Evolutionary conservation across 2,888 invertebrate genomes (phyloP).

Genomic region (Aleiodes leptofemur): DNA sequence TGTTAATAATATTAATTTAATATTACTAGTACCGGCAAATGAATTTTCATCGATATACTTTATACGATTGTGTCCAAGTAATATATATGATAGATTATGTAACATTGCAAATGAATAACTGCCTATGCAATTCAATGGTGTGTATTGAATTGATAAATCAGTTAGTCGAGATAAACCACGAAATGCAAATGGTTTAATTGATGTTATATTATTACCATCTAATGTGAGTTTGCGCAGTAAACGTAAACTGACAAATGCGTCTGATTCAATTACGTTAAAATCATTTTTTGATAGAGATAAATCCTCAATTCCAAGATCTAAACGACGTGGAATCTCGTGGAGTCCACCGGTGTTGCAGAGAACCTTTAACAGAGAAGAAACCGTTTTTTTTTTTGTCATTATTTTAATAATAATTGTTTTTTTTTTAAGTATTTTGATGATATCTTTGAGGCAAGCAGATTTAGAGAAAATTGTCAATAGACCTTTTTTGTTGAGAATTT

Average conservation of each 20-base stretch:
- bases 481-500: too few relatives aligned
- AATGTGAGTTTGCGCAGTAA: slow-evolving; percentile 88
- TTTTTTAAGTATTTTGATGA: too few relatives aligned
- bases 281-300: slow-evolving; percentile 91
- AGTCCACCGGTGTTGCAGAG: slow-evolving; percentile 91
- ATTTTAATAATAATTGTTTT: too few relatives aligned
- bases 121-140: slow-evolving; percentile 87
- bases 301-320: slow-evolving; percentile 89
- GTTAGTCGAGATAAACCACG: slow-evolving; percentile 86
- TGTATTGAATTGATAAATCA: slow-evolving; percentile 90
- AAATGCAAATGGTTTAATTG: slow-evolving; percentile 91
- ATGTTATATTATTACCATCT: slow-evolving; percentile 91
- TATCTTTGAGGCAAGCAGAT: too few relatives aligned
- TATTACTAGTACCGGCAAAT: slow-evolving; percentile 90
- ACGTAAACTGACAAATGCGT: slow-evolving; percentile 89
- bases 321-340: slow-evolving; percentile 85
- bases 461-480: too few relatives aligned
- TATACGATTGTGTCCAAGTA: slow-evolving; percentile 84
- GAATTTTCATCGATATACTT: slow-evolving; percentile 85
- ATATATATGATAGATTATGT: slow-evolving; percentile 86
- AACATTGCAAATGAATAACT: slow-evolving; percentile 90
- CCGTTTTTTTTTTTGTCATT: slow-evolving; percentile 8
- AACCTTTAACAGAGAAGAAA: slow-evolving; percentile 79
- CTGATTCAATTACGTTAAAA: slow-evolving; percentile 87
- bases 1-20: slow-evolving; percentile 87